phyloP scores from a whole-genome alignment of 1,140 invertebrate genomes.

The Aleiodes sp. region DNA sequence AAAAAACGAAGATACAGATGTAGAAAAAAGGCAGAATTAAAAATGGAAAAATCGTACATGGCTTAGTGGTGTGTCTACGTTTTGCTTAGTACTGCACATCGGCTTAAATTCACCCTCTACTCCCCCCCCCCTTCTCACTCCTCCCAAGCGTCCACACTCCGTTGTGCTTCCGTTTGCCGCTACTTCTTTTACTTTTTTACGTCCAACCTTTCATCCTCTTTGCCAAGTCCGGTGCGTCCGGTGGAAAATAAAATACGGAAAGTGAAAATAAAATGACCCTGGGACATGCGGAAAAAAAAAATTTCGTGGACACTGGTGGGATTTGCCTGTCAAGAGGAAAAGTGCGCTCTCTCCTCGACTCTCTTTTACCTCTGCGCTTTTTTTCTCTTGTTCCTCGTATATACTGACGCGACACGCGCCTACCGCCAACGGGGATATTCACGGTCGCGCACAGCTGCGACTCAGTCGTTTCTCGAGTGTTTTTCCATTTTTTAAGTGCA shows the following conservation, averaged over 20 bases:
- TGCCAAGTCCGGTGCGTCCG: conserved; percentile 32
- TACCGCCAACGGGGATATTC: conserved; percentile 41
- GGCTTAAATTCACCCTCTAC: conserved; percentile 38
- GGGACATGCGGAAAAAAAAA: conserved; percentile 28
- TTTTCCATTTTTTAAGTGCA: conserved; percentile 55
- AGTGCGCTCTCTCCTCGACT: conserved; percentile 20
- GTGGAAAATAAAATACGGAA: conserved; percentile 55
- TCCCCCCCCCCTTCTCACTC: background rate
- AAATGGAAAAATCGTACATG: conserved; percentile 31
- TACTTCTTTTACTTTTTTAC: conserved; percentile 10
- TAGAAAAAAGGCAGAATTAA: background rate
- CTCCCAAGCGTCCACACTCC: background rate
- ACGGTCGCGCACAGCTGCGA: conserved; percentile 44
- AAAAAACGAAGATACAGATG: too few species aligned
- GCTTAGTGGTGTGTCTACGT: conserved; percentile 52
- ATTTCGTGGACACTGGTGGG: conserved; percentile 29
- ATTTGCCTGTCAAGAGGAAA: conserved; percentile 46
- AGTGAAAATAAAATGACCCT: conserved; percentile 60
- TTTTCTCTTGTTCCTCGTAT: conserved; percentile 1
- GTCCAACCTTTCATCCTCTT: background rate
- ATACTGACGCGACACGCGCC: conserved; percentile 28
- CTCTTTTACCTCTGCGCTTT: background rate
- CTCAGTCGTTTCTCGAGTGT: conserved; percentile 44
- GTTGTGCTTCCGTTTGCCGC: background rate
- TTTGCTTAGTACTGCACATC: conserved; percentile 46